Base-by-base conservation (phyloP, 2,797 vertebrate genomes). In the Lophius americanus region DNA sequence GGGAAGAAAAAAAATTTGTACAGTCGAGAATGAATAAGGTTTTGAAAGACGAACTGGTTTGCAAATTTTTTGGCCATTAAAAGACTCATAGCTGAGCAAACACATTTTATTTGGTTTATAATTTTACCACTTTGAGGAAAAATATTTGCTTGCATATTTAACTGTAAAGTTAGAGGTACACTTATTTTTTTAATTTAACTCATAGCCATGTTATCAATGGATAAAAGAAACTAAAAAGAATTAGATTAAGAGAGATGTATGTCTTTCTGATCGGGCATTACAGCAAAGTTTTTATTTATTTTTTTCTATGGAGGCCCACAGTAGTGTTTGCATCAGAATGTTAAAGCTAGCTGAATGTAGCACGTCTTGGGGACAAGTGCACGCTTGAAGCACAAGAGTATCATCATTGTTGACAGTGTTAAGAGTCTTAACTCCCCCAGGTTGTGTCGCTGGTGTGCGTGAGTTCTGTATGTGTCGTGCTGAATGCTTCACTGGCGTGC, bases 401-500 rank as follows among this genome's bases (percentile, higher is more conserved):
- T 63, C 64, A 57, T 71, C 42, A 9, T 57, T 70, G 33, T 60
- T 3, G 48, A 54, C 67, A 42, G 58, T 76, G 72, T 76, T 85
- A 60, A 7, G 5, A 44, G 64, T 80, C 78, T 85, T 70, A 51
- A 58, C 70, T 65, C 71, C 68, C 54, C 73, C 73, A 67, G 58
- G 68, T 74, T 78, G 13, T 36, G 76, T 85, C 61, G 81, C 84
- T 14, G 9, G 81, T 82, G 73, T 89, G 85, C 82, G 88, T 82
- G 60, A 38, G 65, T 83, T 75, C 67, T 52, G 14, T 54, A n/a
- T 62, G 84, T 78, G 63, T 86, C 12, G 61, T 84, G 81, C 78
- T 72, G 77, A 78, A 81, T 79, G 88, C 83, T 88, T 88, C 60
- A 78, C 41, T 75, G 75, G 75, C 39, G 81, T 84, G 84, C 41